Base-by-base conservation (phyloP, 2,113 vertebrate species). In the Pao palembangensis region DNA sequence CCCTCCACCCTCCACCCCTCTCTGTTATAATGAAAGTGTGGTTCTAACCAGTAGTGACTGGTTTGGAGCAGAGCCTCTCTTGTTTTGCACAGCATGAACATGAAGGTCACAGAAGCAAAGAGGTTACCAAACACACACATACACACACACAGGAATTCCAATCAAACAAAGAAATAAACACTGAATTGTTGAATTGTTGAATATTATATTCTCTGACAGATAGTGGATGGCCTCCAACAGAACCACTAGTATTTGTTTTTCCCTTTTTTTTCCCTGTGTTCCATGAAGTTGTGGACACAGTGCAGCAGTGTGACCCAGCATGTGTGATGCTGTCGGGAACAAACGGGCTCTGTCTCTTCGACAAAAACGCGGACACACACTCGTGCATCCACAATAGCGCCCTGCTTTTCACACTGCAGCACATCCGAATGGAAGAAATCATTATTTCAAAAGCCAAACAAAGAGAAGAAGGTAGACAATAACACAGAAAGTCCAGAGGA, bases 31-130 rank as follows among this genome's bases (percentile, higher is more conserved):
- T 80, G 67, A 67, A 76, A 69, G 66, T 67, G 76, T 57, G 59
- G 75, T 69, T 62, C 67, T 58, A 87, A 87, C 85, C 69, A 76
- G 81, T 74, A 74, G 50, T 11, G 48, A 81, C 85, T 83, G 75
- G 75, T 82, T 85, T 71, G 47, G 55, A 65, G 66, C 65, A 71
- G 82, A 75, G 67, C 47, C 76, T 7, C 17, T 71, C 60, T 73
- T 82, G 73, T 72, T 77, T 73, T 74, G 44, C 73, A 21, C 57
- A 23, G 60, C n/a, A 0, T 46, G 55, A 58, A 42, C 48, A 59
- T 65, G 49, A 60, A 78, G 73, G 75, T 68, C 21, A 11, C 43
- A 58, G 64, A 34, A 58, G 31, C 28, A 47, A 8, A 59, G 31
- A 71, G 61, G 71, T 79, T 65, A 67, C 19, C 61, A 64, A 34